Evolutionary conservation across 2,797 vertebrate genomes (phyloP).

Genomic region (Acestrorhynchus altus): DNA sequence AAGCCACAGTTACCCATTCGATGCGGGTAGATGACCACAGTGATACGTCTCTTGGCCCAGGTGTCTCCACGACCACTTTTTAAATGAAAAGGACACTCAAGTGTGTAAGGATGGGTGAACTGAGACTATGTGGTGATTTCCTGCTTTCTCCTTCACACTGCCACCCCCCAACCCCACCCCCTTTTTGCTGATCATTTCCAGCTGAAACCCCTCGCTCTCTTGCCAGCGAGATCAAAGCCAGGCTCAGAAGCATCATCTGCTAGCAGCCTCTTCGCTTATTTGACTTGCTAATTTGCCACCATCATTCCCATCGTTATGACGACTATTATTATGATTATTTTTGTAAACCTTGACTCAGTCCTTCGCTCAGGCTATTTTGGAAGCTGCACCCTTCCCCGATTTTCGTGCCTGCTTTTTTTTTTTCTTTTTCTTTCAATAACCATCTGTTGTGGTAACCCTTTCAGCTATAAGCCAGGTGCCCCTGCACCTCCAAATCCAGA

Average conservation of each 20-base stretch:
- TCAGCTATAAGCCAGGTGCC: constrained; percentile 37
- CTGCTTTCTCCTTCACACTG: neutral
- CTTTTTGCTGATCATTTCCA: constrained; percentile 26
- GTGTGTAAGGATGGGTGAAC: constrained; percentile 11
- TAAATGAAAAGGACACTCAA: constrained; percentile 21
- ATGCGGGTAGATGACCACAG: constrained; percentile 40
- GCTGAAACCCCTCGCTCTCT: constrained; percentile 75
- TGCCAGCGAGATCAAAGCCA: constrained; percentile 85
- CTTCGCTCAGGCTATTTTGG: constrained; percentile 25
- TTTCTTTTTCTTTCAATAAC: constrained; percentile 18
- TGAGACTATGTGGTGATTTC: constrained; percentile 20
- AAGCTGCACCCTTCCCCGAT: neutral
- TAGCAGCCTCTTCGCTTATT: constrained; percentile 83
- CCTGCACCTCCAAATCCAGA: constrained; percentile 38
- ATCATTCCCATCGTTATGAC: constrained; percentile 28
- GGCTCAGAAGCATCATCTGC: constrained; percentile 81
- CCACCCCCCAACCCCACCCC: neutral
- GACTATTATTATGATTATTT: constrained; percentile 46
- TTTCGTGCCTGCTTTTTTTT: neutral
- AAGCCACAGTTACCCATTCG: constrained; percentile 24
- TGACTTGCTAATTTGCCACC: constrained; percentile 83
- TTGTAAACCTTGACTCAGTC: constrained; percentile 26
- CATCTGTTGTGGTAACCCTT: constrained; percentile 46
- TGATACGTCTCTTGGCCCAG: neutral
- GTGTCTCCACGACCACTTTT: neutral